Evolutionary conservation across 2,888 invertebrate species (phyloP).

Genomic region (Scaptomyza cyrtandrae): DNA sequence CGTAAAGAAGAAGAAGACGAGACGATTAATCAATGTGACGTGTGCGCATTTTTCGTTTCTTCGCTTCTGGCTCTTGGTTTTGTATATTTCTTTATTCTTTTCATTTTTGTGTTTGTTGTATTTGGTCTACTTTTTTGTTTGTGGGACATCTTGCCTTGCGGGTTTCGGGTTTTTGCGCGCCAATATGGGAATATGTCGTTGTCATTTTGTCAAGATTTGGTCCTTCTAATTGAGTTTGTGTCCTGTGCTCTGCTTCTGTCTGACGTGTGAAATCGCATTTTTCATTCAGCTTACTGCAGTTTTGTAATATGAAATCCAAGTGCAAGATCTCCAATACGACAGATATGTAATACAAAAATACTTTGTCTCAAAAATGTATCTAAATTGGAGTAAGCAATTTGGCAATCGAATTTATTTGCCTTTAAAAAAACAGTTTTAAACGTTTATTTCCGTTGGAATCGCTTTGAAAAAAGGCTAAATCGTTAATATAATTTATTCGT

Average conservation of each 20-base stretch:
- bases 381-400: neutral
- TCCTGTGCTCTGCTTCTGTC: slow-evolving; percentile 33
- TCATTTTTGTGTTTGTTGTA: slow-evolving; percentile 1
- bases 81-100: neutral
- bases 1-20: slow-evolving; percentile 43
- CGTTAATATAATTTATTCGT: neutral
- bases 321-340: neutral
- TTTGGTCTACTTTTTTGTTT: slow-evolving; percentile 7
- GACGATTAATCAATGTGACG: slow-evolving; percentile 80
- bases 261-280: slow-evolving; percentile 30
- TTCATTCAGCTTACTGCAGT: slow-evolving; percentile 9
- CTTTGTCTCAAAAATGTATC: neutral
- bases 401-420: neutral
- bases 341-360: neutral
- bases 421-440: neutral
- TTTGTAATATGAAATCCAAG: neutral
- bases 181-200: slow-evolving; percentile 39
- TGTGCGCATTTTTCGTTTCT: slow-evolving; percentile 61
- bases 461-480: neutral
- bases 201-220: slow-evolving; percentile 3
- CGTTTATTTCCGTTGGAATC: neutral
- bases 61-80: slow-evolving; percentile 12
- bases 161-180: slow-evolving; percentile 57
- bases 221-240: slow-evolving; percentile 4
- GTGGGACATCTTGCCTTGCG: slow-evolving; percentile 60